Evolutionary conservation across 1,140 invertebrate species (phyloP), one percentile per base, ranked within the genome.

Genomic region (Planococcus citri): DNA sequence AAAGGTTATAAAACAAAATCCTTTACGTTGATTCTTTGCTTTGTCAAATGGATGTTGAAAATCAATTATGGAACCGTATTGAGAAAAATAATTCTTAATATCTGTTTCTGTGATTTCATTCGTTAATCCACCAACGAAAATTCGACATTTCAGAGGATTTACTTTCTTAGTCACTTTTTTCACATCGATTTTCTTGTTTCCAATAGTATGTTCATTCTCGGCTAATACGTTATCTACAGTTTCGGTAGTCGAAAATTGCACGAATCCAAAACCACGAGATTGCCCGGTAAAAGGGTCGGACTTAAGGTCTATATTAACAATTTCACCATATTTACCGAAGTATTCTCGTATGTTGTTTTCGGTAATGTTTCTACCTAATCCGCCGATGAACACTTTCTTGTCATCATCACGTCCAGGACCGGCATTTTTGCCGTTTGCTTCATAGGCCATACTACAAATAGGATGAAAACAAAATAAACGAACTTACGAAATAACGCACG

Each of bases 11-110:
- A 87, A 87, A 73, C 85, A 86, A 73, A 86, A 87, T 4, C 83
- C 83, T 73, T 85, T 83, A 29, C 85, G 78, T 68, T 86, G 84
- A 74, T 87, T 87, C 75, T 87, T 87, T 72, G 81, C 80, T 74
- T 87, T 87, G 75, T 88, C 86, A 74, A 85, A 86, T n/a, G 87
- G 86, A n/a, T 85, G 80, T 75, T 88, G 86, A 20, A 88, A 75
- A 73, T 87, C 85, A 6, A 84, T 82, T 33, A 88, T 83, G 6
- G 79, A 84, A 10, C 85, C 85, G 75, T 81, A 86, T 72, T 85
- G 80, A 68, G 79, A 75, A 73, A 87, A 87, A 73, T 86, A 84
- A n/a, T 78, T 76, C 71, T 80, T 82, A 24, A 87, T 85, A 71
- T 86, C 84, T 12, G 83, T 81, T 71, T 87, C 85, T 10, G 82